Evolutionary conservation across 2,113 vertebrate species (phyloP).

Genomic region (Cygnus buccinator): DNA sequence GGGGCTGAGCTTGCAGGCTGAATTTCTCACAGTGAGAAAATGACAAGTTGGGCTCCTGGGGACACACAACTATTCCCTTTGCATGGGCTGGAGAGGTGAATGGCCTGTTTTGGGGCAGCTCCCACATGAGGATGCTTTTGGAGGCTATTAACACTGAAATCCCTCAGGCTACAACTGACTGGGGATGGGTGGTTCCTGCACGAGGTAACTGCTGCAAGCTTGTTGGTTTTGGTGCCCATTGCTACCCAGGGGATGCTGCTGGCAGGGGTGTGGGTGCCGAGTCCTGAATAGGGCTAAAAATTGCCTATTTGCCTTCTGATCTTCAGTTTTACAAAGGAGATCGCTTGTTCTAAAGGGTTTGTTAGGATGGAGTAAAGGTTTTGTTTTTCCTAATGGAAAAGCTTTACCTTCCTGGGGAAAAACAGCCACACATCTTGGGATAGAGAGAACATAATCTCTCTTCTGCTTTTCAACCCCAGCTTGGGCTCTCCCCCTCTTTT

Average conservation of each 20-base stretch:
- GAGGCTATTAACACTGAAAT: not conserved
- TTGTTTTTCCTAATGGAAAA: not conserved
- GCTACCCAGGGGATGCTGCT: not conserved
- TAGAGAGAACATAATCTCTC: not conserved
- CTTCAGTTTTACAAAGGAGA: not conserved
- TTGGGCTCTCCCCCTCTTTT: not conserved
- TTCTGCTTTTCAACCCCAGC: not conserved
- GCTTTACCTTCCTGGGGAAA: not conserved
- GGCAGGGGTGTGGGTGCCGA: not conserved
- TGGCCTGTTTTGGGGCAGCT: not conserved
- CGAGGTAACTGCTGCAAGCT: not conserved
- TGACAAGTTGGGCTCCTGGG: not conserved
- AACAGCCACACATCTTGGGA: not conserved
- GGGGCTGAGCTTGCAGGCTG: not conserved
- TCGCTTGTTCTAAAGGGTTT: not conserved
- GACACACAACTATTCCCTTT: not conserved
- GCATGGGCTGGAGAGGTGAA: not conserved
- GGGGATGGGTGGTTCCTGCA: not conserved
- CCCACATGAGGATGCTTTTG: not conserved
- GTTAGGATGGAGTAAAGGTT: not conserved
- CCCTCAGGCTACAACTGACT: not conserved
- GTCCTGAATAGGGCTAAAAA: not conserved
- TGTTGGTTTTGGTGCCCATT: not conserved
- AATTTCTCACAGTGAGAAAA: not conserved
- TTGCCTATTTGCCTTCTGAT: not conserved